phyloP scores from a whole-genome alignment of 2,113 vertebrate species.

The Passer domesticus region DNA sequence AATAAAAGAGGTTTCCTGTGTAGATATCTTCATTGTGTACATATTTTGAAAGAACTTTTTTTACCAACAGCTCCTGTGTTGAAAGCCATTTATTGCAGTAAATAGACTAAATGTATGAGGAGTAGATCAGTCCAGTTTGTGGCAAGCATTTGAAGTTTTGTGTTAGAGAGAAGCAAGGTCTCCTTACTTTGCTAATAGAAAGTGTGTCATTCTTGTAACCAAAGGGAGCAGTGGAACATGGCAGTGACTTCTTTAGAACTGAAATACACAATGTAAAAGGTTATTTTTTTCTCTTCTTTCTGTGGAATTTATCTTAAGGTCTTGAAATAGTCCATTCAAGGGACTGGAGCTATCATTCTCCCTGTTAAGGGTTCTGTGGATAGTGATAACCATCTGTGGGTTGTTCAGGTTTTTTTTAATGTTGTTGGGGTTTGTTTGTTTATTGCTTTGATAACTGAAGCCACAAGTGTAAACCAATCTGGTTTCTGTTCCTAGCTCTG shows the following conservation, averaged over 20 bases:
- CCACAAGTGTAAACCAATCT: neutral
- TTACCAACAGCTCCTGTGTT: neutral
- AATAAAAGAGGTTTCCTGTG: neutral
- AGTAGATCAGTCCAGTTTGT: neutral
- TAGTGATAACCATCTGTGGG: neutral
- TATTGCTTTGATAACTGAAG: neutral
- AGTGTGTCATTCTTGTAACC: neutral
- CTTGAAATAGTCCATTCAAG: neutral
- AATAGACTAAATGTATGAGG: neutral
- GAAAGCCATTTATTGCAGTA: neutral
- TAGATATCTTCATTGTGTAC: neutral
- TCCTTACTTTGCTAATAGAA: neutral
- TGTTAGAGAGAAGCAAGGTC: neutral
- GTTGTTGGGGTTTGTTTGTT: neutral
- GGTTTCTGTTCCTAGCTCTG: neutral
- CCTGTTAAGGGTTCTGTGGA: neutral
- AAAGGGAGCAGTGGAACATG: neutral
- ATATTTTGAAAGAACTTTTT: neutral
- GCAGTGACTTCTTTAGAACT: neutral
- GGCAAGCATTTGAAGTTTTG: neutral
- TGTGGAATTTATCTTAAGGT: neutral
- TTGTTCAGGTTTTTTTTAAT: neutral
- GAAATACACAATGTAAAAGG: neutral
- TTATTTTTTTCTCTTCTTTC: neutral
- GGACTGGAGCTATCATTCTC: slow-evolving; percentile 19